These are phyloP conservation scores for Cacoxenus indagator DNA, from an alignment of 2,888 invertebrate genomes.

Conservation along the genomic window DNA sequence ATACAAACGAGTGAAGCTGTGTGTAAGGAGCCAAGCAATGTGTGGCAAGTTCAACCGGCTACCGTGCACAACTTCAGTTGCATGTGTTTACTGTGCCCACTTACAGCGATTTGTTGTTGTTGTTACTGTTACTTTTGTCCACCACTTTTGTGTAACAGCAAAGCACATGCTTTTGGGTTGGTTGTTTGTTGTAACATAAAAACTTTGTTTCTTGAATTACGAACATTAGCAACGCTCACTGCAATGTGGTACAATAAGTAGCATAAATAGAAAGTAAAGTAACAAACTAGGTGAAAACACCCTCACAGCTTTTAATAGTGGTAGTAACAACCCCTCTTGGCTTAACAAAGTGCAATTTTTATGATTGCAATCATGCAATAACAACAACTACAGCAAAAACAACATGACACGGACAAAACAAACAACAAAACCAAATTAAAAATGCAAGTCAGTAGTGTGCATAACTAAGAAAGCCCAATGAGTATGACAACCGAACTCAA, in stretches of 20 bases:
- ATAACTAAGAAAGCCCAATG: constrained; percentile 1
- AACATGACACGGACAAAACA: constrained; percentile 14
- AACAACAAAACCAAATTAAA: background rate
- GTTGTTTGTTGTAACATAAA: constrained; percentile 9
- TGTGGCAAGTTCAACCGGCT: background rate
- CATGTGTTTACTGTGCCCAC: constrained; percentile 32
- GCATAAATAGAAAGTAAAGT: background rate
- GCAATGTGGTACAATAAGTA: too few relatives aligned
- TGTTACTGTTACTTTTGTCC: background rate
- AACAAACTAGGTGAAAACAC: too few relatives aligned
- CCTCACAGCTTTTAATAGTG: background rate
- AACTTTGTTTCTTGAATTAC: constrained; percentile 47
- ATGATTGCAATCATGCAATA: background rate
- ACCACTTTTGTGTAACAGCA: background rate
- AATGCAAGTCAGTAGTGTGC: constrained; percentile 4
- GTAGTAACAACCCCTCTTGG: background rate
- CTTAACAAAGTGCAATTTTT: background rate
- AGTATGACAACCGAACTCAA: background rate
- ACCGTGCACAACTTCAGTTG: background rate
- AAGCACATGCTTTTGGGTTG: constrained; percentile 8
- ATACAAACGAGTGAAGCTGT: background rate
- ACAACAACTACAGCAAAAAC: constrained; percentile 8
- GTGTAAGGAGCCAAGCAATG: background rate
- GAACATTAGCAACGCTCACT: constrained; percentile 44
- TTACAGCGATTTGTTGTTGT: background rate